Base-by-base conservation (phyloP, 2,113 vertebrate species). In the Bubalus kerabau region DNA sequence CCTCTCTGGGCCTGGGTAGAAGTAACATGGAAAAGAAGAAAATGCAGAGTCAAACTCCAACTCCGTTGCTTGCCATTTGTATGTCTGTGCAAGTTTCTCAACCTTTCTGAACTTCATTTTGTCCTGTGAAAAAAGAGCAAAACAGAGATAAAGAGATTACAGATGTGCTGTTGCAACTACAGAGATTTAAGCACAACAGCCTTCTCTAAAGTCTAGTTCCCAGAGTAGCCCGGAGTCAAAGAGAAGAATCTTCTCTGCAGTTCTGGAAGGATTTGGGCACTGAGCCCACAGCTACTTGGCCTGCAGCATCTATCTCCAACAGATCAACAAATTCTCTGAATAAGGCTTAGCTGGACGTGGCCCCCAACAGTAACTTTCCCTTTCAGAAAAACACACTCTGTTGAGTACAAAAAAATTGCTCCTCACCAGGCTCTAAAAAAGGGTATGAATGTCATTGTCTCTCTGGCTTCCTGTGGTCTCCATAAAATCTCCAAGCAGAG, bases 401-500 rank as follows among this genome's bases (percentile, higher is more conserved):
- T 50, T 56, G 48, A 91, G 16, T 43, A 48, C 21, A 40, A 56
- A 24, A n/a, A 78, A 57, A 84, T 24, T 43, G 56, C 57, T 92
- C 90, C 11, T 94, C 71, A 28, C 54, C 87, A 95, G 90, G 52
- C 36, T 94, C 96, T 64, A 71, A 95, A 98, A 97, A 92, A 84
- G 96, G 59, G 57, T 84, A 50, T 74, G 67, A 86, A 59, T 97
- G 93, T 87, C 96, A 94, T 97, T 97, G 97, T 98, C 97, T 98
- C 97, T 96, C 92, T n/a, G 85, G 94, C 90, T 98, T 98, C 98
- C 98, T 97, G 98, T 97, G 97, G 97, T 96, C 96, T 97, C 94
- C 95, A 95, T 98, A 98, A 97, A 98, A 96, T 52, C 91, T 96
- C 97, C 95, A 92, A 80, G 81, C 67, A 30, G 90, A 96, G 95